phyloP scores from a whole-genome alignment of 1,140 invertebrate species.

The Akabosia matsudoensis region DNA sequence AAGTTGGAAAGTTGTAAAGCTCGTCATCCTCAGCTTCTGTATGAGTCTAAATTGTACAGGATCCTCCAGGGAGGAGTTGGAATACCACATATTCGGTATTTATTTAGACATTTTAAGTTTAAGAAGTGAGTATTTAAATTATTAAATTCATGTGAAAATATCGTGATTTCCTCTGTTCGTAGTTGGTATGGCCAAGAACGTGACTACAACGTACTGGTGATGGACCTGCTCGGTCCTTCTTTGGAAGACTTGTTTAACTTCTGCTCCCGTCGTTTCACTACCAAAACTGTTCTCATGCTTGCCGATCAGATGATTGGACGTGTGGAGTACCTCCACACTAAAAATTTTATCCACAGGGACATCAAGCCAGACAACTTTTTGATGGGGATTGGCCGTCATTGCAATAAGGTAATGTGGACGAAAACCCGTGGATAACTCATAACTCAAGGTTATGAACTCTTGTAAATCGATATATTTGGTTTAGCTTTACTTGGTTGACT shows the following conservation, averaged over 20 bases:
- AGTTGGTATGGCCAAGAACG: slow-evolving; percentile 85
- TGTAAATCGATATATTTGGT: slow-evolving; percentile 41
- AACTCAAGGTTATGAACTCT: not conserved
- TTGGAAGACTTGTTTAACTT: slow-evolving; percentile 96
- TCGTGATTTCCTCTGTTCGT: slow-evolving; percentile 57
- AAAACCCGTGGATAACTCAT: not conserved
- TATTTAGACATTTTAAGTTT: slow-evolving; percentile 50
- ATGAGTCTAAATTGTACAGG: slow-evolving; percentile 91
- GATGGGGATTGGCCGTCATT: slow-evolving; percentile 93
- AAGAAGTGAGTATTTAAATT: slow-evolving; percentile 35
- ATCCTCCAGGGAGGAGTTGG: slow-evolving; percentile 90
- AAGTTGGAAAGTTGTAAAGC: slow-evolving; percentile 90
- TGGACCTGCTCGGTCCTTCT: slow-evolving; percentile 92
- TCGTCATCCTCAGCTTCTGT: slow-evolving; percentile 88
- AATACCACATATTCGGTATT: slow-evolving; percentile 90
- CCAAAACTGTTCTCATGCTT: slow-evolving; percentile 95
- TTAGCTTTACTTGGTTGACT: slow-evolving; percentile 92
- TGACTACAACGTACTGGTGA: slow-evolving; percentile 92
- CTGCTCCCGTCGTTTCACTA: slow-evolving; percentile 89
- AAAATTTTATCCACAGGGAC: slow-evolving; percentile 93
- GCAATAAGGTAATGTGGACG: slow-evolving; percentile 68
- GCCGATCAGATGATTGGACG: slow-evolving; percentile 89
- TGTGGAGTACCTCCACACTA: slow-evolving; percentile 90
- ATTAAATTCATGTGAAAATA: not conserved
- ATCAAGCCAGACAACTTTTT: slow-evolving; percentile 97